Percentiles rank a stretch among this genome's conserved stretches.
Evolutionary conservation across 2,888 invertebrate species (phyloP).

Genomic region (Taphrorychus bicolor): DNA sequence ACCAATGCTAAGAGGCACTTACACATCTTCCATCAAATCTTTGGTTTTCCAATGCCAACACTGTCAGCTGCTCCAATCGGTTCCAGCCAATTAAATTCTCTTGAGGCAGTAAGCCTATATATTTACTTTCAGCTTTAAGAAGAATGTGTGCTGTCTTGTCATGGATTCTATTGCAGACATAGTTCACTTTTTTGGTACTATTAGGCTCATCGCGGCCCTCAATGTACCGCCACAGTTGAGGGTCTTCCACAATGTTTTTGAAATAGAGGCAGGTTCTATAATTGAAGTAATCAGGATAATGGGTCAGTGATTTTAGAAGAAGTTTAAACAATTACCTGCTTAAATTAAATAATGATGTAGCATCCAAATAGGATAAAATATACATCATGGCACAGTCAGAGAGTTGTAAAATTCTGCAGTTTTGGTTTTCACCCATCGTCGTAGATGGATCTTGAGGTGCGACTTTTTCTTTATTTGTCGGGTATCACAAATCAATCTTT

Average conservation of each 20-base stretch:
- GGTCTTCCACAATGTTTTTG: slow-evolving; percentile 49
- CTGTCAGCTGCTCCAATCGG: slow-evolving; percentile 46
- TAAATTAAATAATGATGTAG: slow-evolving; percentile 51
- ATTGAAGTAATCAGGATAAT: background rate
- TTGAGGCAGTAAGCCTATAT: slow-evolving; percentile 36
- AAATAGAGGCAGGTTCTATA: slow-evolving; percentile 50
- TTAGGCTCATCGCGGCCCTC: slow-evolving; percentile 51
- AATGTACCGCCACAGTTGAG: slow-evolving; percentile 52
- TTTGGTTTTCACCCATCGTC: background rate
- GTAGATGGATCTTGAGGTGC: too few relatives aligned
- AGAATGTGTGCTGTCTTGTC: slow-evolving; percentile 47
- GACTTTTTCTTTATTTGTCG: too few relatives aligned
- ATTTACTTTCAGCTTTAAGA: slow-evolving; percentile 41
- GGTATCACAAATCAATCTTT: too few relatives aligned
- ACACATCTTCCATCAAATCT: slow-evolving; percentile 47
- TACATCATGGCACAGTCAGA: slow-evolving; percentile 52
- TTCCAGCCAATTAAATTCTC: slow-evolving; percentile 39
- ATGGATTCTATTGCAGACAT: slow-evolving; percentile 49
- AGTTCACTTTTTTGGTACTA: slow-evolving; percentile 49
- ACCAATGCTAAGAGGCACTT: slow-evolving; percentile 27
- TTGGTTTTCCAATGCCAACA: slow-evolving; percentile 56
- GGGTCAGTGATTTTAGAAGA: too few relatives aligned
- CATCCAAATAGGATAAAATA: slow-evolving; percentile 52
- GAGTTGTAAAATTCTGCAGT: slow-evolving; percentile 39
- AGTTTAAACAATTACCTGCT: slow-evolving; percentile 46